Evolutionary conservation across 2,888 invertebrate genomes (phyloP), one percentile per base, ranked within the genome.

Genomic region (Hemithea aestivaria): DNA sequence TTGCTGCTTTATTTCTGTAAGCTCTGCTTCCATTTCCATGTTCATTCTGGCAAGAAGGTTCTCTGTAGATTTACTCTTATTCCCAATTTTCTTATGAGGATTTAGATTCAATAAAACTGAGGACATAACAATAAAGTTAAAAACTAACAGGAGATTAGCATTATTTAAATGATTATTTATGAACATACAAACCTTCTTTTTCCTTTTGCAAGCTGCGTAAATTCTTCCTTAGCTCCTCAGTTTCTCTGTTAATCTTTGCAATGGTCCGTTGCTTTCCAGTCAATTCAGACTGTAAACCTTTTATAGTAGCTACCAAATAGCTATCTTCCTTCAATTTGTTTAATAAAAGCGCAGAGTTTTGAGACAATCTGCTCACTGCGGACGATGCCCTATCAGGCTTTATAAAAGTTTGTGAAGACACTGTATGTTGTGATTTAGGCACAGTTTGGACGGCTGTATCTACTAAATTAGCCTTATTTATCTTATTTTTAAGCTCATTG

Each of bases 301-400:
- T 90, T 55, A 95, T 93, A 0, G 94, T 94, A 0, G 94, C 94
- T 11, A 94, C 73, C 28, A 95, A 83, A 78, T 95, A 93, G 20
- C 92, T 89, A 52, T 94, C 94, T 57, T 94, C 93, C 67, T 92
- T 93, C 4, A 87, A 65, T 45, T 88, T 87, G 34, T 80, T 81
- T 22, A 87, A 65, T 41, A 85, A 45, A n/a, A 85, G 53, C 0
- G 89, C 73, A 24, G 90, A 89, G 24, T 89, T 89, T 53, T 89
- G 89, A 1, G 89, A 82, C 28, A 89, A 55, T 50, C 89, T 82
- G 57, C 87, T 84, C 49, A 89, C 90, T 53, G 78, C 84, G 8
- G 81, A 83, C 48, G 75, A 73, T 0, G 82, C 74, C 56, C 81
- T 69, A 32, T 80, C 81, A 16, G 76, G 57, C 45, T 76, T 84